Evolutionary conservation across 64 coral and sea anemone species (phyloP).

Genomic region (Pocillopora damicornis): DNA sequence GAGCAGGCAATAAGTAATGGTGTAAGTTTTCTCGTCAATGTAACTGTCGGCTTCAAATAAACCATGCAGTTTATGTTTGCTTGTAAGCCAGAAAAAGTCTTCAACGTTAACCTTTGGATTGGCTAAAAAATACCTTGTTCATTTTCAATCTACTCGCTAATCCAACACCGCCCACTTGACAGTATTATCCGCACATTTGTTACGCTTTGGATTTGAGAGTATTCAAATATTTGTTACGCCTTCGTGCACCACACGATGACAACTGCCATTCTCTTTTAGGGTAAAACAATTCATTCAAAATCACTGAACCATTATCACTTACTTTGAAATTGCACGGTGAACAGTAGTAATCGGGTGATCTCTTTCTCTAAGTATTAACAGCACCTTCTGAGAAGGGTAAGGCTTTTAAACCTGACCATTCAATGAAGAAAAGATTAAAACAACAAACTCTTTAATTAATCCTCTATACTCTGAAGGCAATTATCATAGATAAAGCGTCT

Average conservation of each 20-base stretch:
- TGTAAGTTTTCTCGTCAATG: no score
- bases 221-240: no score
- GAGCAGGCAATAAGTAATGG: no score
- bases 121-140: no score
- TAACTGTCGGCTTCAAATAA: no score
- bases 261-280: not conserved
- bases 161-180: no score
- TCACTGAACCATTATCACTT: not conserved
- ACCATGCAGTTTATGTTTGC: no score
- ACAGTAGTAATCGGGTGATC: not conserved
- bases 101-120: no score
- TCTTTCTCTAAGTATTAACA: not conserved
- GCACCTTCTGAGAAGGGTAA: not conserved
- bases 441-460: slow-evolving; percentile 19
- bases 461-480: not conserved
- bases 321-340: not conserved
- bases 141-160: no score
- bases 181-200: no score
- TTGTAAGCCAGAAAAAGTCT: no score
- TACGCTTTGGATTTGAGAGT: no score
- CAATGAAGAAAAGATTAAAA: not conserved
- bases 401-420: not conserved
- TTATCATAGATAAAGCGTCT: not conserved
- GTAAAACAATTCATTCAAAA: not conserved
- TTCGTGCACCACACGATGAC: not conserved